Conservation (phyloP, 2,797 vertebrate genomes). For the Toxotes lorentzi region DNA sequence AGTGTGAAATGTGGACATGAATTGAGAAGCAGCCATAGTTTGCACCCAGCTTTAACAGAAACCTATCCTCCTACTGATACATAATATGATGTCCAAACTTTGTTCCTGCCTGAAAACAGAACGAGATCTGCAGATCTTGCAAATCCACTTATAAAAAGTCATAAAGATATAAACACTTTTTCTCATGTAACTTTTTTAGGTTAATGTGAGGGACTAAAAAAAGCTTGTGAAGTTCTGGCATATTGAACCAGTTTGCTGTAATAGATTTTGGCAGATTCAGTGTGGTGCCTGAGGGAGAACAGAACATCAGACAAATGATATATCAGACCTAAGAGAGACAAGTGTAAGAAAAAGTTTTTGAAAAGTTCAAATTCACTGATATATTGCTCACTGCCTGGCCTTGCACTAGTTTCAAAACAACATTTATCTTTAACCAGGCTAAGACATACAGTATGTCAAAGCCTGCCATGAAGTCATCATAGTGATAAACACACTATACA, state of each 20-base stretch:
- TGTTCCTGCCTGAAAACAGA: constrained; percentile 16
- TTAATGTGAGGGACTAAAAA: constrained; percentile 54
- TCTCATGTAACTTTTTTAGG: constrained; percentile 34
- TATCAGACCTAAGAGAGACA: constrained; percentile 53
- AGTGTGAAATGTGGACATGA: not conserved
- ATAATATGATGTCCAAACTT: constrained; percentile 1
- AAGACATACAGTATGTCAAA: constrained; percentile 25
- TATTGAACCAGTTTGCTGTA: constrained; percentile 62
- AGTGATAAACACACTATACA: constrained; percentile 39
- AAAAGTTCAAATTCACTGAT: constrained; percentile 62
- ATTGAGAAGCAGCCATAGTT: not conserved
- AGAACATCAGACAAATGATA: constrained; percentile 69
- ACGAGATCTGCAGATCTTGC: not conserved
- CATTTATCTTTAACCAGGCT: constrained; percentile 56
- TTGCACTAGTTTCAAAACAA: constrained; percentile 65
- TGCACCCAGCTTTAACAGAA: not conserved
- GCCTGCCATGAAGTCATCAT: constrained; percentile 30
- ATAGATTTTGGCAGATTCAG: constrained; percentile 62
- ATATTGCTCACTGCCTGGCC: constrained; percentile 45
- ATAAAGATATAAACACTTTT: constrained; percentile 33
- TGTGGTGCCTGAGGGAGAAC: constrained; percentile 53
- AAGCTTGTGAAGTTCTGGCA: constrained; percentile 43
- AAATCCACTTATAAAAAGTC: constrained; percentile 43
- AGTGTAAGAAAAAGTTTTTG: constrained; percentile 55
- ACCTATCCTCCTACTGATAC: not conserved